phyloP scores from a whole-genome alignment of 1,140 invertebrate species.

The Papilio machaon region DNA sequence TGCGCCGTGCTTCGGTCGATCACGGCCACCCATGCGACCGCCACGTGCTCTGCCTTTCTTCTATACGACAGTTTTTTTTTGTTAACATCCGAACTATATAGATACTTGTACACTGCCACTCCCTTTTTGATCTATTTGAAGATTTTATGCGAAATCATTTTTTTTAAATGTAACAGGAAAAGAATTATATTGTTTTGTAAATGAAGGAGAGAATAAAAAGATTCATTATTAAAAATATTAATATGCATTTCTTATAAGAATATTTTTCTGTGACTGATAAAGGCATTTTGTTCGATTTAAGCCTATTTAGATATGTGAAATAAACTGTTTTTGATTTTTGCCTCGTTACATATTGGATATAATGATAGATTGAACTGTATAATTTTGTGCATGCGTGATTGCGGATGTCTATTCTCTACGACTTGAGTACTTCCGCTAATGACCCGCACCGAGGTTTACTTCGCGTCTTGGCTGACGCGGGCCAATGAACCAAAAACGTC shows the following conservation, averaged over 20 bases:
- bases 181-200: background rate
- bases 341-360: background rate
- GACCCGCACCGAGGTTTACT: conserved; percentile 41
- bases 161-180: background rate
- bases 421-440: conserved; percentile 63
- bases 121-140: background rate
- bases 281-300: background rate
- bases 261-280: background rate
- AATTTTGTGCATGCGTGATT: conserved; percentile 31
- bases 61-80: conserved; percentile 11
- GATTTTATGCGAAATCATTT: background rate
- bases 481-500: conserved; percentile 68
- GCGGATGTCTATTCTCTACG: conserved; percentile 44
- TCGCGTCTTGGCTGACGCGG: conserved; percentile 52
- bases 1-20: conserved; percentile 68
- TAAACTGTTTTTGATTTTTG: background rate
- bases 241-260: background rate
- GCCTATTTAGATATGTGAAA: background rate
- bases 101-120: conserved; percentile 3
- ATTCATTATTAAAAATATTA: background rate
- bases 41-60: conserved; percentile 62
- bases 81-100: conserved; percentile 7
- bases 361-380: conserved; percentile 2
- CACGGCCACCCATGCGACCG: conserved; percentile 59
- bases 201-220: background rate